A percentile compares a stretch with the other conserved stretches of the same genome.
Conservation (phyloP, 1,140 invertebrate genomes). For the Drosophila prosaltans region DNA sequence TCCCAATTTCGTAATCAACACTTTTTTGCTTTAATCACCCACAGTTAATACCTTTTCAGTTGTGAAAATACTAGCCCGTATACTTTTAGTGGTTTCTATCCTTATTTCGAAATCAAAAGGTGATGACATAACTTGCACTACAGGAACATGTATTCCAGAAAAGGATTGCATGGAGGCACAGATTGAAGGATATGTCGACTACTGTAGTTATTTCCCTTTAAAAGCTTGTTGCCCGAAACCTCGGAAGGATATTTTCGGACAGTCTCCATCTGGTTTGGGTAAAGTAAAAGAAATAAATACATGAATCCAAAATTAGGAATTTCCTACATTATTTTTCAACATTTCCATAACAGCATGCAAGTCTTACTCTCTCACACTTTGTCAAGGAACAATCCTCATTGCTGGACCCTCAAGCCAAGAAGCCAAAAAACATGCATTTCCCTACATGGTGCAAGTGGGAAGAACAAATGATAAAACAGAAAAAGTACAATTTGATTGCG, state of each 20-base stretch:
- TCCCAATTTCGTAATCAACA: no score
- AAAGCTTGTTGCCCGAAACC: not conserved
- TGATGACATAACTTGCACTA: not conserved
- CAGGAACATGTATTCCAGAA: not conserved
- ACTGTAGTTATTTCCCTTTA: not conserved
- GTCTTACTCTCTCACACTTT: not conserved
- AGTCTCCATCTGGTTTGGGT: not conserved
- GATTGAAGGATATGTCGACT: not conserved
- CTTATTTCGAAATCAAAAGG: no score
- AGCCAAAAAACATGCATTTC: no score
- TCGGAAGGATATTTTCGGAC: not conserved
- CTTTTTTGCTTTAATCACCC: no score
- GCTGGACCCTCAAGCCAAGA: no score
- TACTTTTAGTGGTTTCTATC: no score
- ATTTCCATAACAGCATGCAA: not conserved
- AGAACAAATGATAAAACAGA: not conserved
- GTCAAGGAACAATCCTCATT: not conserved
- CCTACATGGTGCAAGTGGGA: not conserved
- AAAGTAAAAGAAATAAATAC: not conserved
- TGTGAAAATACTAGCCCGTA: no score
- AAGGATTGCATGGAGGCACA: not conserved
- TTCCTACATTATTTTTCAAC: not conserved
- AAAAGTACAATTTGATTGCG: not conserved
- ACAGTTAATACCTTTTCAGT: no score
- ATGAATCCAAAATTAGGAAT: not conserved